These are phyloP conservation scores for Atrina japonica DNA, from an alignment of 2,888 invertebrate genomes.

Conservation along the genomic window DNA sequence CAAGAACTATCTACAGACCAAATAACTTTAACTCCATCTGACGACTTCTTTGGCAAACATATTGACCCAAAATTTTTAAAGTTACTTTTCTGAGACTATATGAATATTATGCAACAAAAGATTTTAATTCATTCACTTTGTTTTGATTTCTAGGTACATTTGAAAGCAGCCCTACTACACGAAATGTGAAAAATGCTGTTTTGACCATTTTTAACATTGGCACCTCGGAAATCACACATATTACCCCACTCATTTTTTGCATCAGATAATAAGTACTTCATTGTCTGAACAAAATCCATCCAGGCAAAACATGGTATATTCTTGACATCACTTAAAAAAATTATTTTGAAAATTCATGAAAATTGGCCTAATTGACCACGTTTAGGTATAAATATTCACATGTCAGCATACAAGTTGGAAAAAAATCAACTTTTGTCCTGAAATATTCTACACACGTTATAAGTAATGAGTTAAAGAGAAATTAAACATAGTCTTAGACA, in stretches of 20 bases:
- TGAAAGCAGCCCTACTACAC: constrained; percentile 7
- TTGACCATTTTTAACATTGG: constrained; percentile 7
- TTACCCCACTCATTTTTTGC: constrained; percentile 7
- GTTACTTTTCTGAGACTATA: constrained; percentile 2
- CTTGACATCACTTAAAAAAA: neutral
- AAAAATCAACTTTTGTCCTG: constrained; percentile 5
- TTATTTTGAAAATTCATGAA: constrained; percentile 4
- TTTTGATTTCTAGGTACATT: constrained; percentile 1
- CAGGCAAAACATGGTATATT: constrained; percentile 7
- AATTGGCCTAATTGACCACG: constrained; percentile 7
- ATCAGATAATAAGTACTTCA: constrained; percentile 5
- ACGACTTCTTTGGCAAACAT: constrained; percentile 5
- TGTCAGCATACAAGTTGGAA: constrained; percentile 7
- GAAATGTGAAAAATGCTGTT: constrained; percentile 7
- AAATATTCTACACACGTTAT: constrained; percentile 7
- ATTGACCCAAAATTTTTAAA: constrained; percentile 7
- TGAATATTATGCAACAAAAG: constrained; percentile 4
- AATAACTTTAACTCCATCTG: constrained; percentile 3
- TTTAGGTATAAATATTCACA: constrained; percentile 7
- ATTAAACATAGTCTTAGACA: constrained; percentile 5
- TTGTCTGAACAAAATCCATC: constrained; percentile 7
- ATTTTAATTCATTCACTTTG: constrained; percentile 7
- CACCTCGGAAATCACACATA: constrained; percentile 7
- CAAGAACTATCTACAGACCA: too few species aligned
- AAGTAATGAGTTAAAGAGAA: constrained; percentile 7